A percentile compares a stretch with the other conserved stretches of the same genome.
phyloP scores from a whole-genome alignment of 2,888 invertebrate species.

The Stenoptilia bipunctidactyla region DNA sequence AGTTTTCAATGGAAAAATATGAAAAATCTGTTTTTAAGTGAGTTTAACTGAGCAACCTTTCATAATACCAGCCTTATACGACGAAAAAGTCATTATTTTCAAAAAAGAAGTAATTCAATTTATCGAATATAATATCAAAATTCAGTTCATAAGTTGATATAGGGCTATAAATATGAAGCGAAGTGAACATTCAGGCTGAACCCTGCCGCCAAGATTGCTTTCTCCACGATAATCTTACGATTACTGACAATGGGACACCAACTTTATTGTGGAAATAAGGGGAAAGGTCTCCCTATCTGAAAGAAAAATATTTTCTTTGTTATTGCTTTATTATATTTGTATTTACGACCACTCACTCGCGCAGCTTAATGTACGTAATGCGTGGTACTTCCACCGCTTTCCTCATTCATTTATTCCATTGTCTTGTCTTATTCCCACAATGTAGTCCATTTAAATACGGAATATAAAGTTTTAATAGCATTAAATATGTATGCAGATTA shows the following conservation, averaged over 20 bases:
- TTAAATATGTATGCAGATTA: neutral
- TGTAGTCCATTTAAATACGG: neutral
- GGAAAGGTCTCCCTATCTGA: neutral
- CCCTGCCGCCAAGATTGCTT: neutral
- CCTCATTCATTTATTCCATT: neutral
- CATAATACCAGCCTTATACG: too few species aligned
- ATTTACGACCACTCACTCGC: neutral
- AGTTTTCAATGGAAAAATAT: too few species aligned
- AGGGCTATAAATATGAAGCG: too few species aligned
- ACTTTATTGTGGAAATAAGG: constrained; percentile 1
- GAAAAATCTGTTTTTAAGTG: too few species aligned
- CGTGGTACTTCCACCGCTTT: neutral
- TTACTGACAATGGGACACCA: constrained; percentile 1
- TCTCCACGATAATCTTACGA: neutral
- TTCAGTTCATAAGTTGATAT: too few species aligned
- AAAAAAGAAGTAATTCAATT: too few species aligned
- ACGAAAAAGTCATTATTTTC: too few species aligned
- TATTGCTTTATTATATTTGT: constrained; percentile 1
- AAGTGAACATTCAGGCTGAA: too few species aligned
- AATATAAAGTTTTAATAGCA: neutral
- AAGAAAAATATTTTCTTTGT: constrained; percentile 1
- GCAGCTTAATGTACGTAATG: neutral
- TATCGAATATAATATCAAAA: too few species aligned
- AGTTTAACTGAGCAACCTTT: too few species aligned
- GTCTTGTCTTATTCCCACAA: neutral